These are phyloP conservation scores for Pseudanteris insignis DNA, from an alignment of 2,888 invertebrate species.

Conservation along the genomic window DNA sequence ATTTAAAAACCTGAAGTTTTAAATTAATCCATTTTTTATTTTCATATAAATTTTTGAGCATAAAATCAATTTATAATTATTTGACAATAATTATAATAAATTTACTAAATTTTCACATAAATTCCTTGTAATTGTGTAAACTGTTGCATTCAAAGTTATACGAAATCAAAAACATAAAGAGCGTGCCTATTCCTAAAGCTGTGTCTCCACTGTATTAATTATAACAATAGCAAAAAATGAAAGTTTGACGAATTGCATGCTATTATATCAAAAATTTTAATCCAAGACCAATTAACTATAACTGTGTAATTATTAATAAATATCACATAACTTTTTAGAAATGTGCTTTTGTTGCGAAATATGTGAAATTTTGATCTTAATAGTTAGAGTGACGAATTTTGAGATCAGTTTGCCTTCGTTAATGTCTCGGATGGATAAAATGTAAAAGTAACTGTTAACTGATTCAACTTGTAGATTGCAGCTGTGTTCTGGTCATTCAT, in stretches of 20 bases:
- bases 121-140: slow-evolving; percentile 29
- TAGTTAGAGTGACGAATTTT: slow-evolving; percentile 48
- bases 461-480: slow-evolving; percentile 56
- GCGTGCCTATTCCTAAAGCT: slow-evolving; percentile 1
- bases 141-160: slow-evolving; percentile 27
- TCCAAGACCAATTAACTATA: slow-evolving; percentile 43
- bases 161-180: slow-evolving; percentile 5
- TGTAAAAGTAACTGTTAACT: slow-evolving; percentile 44
- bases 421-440: slow-evolving; percentile 10
- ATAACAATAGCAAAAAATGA: not conserved
- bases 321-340: slow-evolving; percentile 43
- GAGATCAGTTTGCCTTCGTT: slow-evolving; percentile 47
- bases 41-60: too few species aligned
- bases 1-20: too few species aligned
- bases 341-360: slow-evolving; percentile 56
- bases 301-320: slow-evolving; percentile 27
- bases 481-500: slow-evolving; percentile 58
- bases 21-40: too few species aligned
- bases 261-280: slow-evolving; percentile 41
- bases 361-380: slow-evolving; percentile 32
- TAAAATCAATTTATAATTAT: slow-evolving; percentile 5
- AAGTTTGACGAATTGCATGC: slow-evolving; percentile 41
- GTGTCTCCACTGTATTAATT: slow-evolving; percentile 14
- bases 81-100: not conserved
- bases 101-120: slow-evolving; percentile 24